Conservation (phyloP, 2,797 vertebrate genomes). For the Anguilla megastoma region DNA sequence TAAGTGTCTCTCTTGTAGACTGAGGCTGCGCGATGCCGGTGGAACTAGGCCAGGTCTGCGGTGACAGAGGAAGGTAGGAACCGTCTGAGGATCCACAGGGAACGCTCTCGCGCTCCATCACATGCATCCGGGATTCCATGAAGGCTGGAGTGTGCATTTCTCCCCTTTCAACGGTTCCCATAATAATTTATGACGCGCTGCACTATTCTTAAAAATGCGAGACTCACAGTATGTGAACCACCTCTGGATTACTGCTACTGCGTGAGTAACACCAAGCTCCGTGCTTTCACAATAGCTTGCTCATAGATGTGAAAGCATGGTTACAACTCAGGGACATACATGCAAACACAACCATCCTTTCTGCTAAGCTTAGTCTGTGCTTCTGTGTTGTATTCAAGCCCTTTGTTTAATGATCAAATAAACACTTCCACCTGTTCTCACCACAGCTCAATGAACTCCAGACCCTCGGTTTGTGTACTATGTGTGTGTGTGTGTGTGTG, state of each 20-base stretch:
- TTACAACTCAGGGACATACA: not conserved
- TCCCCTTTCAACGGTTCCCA: not conserved
- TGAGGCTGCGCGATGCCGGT: not conserved
- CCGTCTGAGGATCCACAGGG: not conserved
- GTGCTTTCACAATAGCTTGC: not conserved
- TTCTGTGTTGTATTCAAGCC: not conserved
- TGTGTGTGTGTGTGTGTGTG: not conserved
- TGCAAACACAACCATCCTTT: not conserved
- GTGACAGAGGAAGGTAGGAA: not conserved
- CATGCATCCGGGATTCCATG: not conserved
- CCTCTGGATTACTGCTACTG: not conserved
- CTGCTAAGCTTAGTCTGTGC: not conserved
- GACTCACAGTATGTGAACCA: not conserved
- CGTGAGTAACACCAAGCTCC: not conserved
- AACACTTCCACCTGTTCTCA: not conserved
- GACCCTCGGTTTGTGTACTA: not conserved
- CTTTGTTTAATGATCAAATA: not conserved
- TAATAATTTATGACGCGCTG: not conserved
- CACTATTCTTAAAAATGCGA: not conserved
- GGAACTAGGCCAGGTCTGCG: not conserved
- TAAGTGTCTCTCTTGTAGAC: not conserved
- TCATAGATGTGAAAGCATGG: not conserved
- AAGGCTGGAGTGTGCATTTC: not conserved
- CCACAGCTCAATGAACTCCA: not conserved
- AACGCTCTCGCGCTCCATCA: not conserved